Conservation (phyloP, 2,113 vertebrate genomes). For the Scalopus aquaticus region DNA sequence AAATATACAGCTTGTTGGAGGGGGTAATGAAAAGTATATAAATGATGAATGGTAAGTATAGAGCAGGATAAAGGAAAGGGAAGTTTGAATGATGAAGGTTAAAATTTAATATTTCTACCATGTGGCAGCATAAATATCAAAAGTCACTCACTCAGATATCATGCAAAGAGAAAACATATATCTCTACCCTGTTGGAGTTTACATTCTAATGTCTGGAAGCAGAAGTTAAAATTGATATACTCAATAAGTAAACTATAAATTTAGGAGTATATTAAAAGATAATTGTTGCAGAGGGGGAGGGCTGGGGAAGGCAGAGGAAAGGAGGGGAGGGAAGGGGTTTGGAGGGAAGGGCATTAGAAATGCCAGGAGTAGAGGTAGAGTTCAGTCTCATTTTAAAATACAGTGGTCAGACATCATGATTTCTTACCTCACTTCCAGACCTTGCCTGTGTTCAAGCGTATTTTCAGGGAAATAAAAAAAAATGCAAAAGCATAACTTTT, state of each 20-base stretch:
- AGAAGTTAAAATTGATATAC: background rate
- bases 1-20: background rate
- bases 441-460: background rate
- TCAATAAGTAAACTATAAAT: background rate
- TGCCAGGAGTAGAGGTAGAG: background rate
- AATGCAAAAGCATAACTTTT: background rate
- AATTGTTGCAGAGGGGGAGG: background rate
- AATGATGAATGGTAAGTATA: background rate
- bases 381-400: background rate
- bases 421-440: constrained; percentile 13
- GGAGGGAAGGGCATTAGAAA: background rate
- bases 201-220: background rate
- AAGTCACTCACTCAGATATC: background rate
- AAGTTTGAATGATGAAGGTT: background rate
- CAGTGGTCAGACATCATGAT: background rate
- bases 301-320: no score
- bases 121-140: background rate
- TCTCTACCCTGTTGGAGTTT: background rate
- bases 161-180: background rate
- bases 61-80: background rate
- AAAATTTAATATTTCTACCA: background rate
- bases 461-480: constrained; percentile 8
- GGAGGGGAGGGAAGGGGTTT: no score
- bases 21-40: background rate
- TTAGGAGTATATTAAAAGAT: background rate